These are phyloP conservation scores for Apostichopus leukothele DNA, from an alignment of 53 echinoderm and acorn worm species.

Conservation along the genomic window DNA sequence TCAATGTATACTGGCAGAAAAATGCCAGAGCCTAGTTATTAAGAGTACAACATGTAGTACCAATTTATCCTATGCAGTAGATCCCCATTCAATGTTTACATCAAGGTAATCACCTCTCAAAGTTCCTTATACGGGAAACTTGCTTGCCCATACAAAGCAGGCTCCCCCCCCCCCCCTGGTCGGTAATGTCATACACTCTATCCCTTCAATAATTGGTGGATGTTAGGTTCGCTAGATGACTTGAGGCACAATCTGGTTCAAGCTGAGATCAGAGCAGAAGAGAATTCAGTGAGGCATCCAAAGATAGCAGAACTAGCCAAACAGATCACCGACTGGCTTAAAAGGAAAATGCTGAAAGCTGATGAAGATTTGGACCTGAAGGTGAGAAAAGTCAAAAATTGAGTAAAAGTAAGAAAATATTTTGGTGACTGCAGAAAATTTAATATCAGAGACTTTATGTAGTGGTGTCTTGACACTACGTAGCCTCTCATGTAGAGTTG, in stretches of 20 bases:
- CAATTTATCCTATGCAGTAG: no score
- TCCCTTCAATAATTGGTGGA: not conserved
- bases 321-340: constrained; percentile 60
- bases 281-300: constrained; percentile 40
- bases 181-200: not conserved
- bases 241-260: not conserved
- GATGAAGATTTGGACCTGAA: constrained; percentile 73
- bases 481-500: not conserved
- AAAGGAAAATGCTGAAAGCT: constrained; percentile 66
- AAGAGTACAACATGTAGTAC: no score
- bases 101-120: no score
- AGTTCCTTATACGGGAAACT: no score
- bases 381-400: constrained; percentile 22
- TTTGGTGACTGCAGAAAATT: not conserved
- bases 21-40: no score
- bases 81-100: no score
- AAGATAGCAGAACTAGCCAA: constrained; percentile 58
- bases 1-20: no score
- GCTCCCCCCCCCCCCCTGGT: not conserved
- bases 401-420: no score
- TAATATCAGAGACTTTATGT: not conserved
- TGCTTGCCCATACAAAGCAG: not conserved
- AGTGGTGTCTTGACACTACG: no score
- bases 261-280: not conserved
- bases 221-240: constrained; percentile 22